Evolutionary conservation across 2,888 invertebrate genomes (phyloP), one percentile per base, ranked within the genome.

Genomic region (Erynnis tages): DNA sequence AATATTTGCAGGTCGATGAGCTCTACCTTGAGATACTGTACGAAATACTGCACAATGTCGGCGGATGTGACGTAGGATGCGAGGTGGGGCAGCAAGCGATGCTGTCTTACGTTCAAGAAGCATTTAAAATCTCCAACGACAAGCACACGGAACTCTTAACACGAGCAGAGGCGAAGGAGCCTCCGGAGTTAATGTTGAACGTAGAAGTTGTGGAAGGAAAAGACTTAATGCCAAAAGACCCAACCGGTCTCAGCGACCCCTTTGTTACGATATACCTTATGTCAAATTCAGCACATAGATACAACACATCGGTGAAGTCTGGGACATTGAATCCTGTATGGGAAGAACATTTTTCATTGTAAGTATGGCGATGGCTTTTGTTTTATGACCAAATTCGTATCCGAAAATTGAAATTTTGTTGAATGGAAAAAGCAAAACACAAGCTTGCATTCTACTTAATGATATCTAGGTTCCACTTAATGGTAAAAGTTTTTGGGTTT

Each of bases 311-410:
- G 0, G 98, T 99, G 13, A 98, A 98, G 82, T 91, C 94, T 8
- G 93, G 92, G 63, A 98, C 98, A 0, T 91, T 99, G 21, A 95
- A 95, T 80, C 99, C 99, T 0, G 83, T 93, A 10, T 99, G 99
- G 99, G 98, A 98, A 79, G 99, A 99, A 86, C 97, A 97, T 84
- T 99, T 99, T 82, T 96, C 97, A 71, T 91, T 99, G 97, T 97
- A 90, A 94, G 96, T 83, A 67, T 54, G 16, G 13, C 7, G n/a
- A n/a, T n/a, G n/a, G n/a, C n/a, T n/a, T n/a, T n/a, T n/a, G n/a
- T n/a, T n/a, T n/a, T n/a, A n/a, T n/a, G n/a, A n/a, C n/a, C n/a
- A n/a, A n/a, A n/a, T n/a, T n/a, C n/a, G n/a, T n/a, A n/a, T n/a
- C n/a, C n/a, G n/a, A n/a, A n/a, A n/a, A n/a, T n/a, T n/a, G n/a